Conservation (phyloP, 2,888 invertebrate species). For the Platynereis dumerilii region DNA sequence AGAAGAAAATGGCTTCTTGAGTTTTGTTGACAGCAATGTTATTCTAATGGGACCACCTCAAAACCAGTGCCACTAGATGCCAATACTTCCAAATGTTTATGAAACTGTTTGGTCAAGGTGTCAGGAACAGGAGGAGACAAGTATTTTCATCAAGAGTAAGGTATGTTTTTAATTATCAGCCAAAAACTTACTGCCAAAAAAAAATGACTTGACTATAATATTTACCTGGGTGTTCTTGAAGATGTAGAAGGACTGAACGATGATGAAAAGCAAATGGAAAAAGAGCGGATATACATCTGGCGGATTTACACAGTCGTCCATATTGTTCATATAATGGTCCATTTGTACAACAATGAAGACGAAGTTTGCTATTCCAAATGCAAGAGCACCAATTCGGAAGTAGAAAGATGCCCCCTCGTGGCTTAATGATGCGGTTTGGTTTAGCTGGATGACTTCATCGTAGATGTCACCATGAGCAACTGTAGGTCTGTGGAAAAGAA, state of each 20-base stretch:
- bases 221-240: constrained; percentile 71
- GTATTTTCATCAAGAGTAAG: too few relatives aligned
- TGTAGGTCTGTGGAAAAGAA: too few relatives aligned
- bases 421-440: constrained; percentile 13
- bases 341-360: constrained; percentile 65
- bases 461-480: too few relatives aligned
- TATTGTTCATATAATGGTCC: constrained; percentile 13
- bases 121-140: too few relatives aligned
- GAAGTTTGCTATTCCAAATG: constrained; percentile 95
- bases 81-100: too few relatives aligned
- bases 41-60: too few relatives aligned
- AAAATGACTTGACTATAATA: not conserved
- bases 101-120: too few relatives aligned
- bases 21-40: too few relatives aligned
- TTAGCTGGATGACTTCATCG: constrained; percentile 7
- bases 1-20: too few relatives aligned
- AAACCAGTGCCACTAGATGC: too few relatives aligned
- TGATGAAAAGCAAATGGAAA: constrained; percentile 94
- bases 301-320: not conserved
- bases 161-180: too few relatives aligned
- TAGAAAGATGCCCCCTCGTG: constrained; percentile 60
- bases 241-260: constrained; percentile 98
- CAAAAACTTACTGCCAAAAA: too few relatives aligned
- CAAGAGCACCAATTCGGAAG: constrained; percentile 65
- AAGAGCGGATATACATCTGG: constrained; percentile 26